Conservation (phyloP, 2,113 vertebrate species). For the Plestiodon gilberti region DNA sequence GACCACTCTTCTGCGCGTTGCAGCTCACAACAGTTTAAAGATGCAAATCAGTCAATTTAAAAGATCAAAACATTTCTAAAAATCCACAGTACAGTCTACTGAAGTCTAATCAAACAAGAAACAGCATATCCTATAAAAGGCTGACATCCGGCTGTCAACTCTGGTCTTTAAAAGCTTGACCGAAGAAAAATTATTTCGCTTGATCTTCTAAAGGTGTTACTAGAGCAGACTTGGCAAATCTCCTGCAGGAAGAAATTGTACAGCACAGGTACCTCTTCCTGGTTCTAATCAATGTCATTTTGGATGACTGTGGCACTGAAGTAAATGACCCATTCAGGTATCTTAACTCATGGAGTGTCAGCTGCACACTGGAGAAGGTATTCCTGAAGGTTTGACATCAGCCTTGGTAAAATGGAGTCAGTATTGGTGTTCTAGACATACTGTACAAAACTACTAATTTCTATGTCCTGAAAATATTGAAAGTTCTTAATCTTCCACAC, state of each 20-base stretch:
- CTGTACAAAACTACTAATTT: background rate
- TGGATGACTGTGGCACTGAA: background rate
- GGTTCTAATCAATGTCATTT: background rate
- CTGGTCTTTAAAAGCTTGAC: background rate
- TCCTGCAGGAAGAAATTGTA: background rate
- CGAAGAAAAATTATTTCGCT: background rate
- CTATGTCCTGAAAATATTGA: background rate
- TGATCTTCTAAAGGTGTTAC: background rate
- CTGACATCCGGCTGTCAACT: background rate
- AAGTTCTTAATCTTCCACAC: slow-evolving; percentile 8
- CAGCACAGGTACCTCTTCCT: background rate
- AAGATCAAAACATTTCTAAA: background rate
- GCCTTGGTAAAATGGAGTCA: background rate
- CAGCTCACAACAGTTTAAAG: background rate
- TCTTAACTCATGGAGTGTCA: background rate
- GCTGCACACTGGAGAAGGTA: background rate
- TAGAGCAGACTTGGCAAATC: background rate
- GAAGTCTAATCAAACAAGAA: background rate
- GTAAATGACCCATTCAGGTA: background rate
- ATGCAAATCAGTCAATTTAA: background rate
- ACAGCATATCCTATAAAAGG: background rate
- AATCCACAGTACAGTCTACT: background rate
- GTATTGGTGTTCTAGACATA: background rate
- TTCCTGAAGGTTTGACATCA: background rate
- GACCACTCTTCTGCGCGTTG: background rate